Base-by-base conservation (phyloP, 2,113 vertebrate genomes). In the Trematocara variabile region DNA sequence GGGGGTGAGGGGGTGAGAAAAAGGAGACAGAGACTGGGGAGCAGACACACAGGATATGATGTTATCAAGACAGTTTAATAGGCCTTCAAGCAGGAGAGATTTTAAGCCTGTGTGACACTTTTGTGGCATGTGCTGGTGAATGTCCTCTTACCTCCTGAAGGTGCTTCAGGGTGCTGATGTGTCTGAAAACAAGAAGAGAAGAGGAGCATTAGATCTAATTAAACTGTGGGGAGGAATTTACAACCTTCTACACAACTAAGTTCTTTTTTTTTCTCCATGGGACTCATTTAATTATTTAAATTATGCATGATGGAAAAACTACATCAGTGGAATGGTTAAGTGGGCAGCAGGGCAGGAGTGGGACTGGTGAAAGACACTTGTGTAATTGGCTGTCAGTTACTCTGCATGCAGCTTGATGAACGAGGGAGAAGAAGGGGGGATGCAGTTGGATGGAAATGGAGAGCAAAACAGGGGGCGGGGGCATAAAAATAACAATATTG, bases 151-250 rank as follows among this genome's bases (percentile, higher is more conserved):
- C 99, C 96, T 92, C 96, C 79, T 92, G 75, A 89, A 99, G 95
- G 86, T 96, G 93, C 93, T 97, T 97, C 86, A 99, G 96, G 92
- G 95, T 93, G 86, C 96, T 96, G 89, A 99, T 96, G 1, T 98
- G 98, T 82, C 99, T 99, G 95, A 92, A 94, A 93, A 93, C 73
- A 94, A 68, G 79, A 85, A 88, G 16, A 90, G 39, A 73, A 90
- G 39, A 77, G 30, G 75, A 82, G 48, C 70, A 80, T 13, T 79
- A 58, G 25, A 82, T 79, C 52, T 75, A 33, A 18, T 34, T 46
- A 34, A 52, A 85, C 22, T 8, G 10, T 54, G 18, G 82, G 87
- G 48, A 73, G n/a, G 25, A 80, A 81, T 84, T 77, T 25, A 34
- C 14, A 83, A 81, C 37, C 60, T 44, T 77, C 12, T 50, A 28